These are phyloP conservation scores for Autographa pulchrina DNA, from an alignment of 2,888 invertebrate species.

Conservation along the genomic window DNA sequence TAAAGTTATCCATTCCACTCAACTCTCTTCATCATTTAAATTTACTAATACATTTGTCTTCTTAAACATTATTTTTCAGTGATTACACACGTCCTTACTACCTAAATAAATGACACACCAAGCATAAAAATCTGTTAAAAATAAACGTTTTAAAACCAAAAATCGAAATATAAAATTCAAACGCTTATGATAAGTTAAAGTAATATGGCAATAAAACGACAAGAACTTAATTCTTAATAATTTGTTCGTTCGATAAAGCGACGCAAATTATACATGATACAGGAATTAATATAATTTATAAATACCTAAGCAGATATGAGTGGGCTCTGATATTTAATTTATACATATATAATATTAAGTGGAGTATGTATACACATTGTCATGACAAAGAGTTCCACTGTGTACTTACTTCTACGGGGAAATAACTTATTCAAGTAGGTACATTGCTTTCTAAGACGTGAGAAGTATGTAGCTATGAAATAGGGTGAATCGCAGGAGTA, in stretches of 20 bases:
- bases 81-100: conserved; percentile 20
- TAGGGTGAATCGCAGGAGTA: conserved; percentile 23
- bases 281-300: conserved; percentile 53
- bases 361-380: conserved; percentile 81
- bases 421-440: conserved; percentile 24
- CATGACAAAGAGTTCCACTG: conserved; percentile 68
- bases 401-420: conserved; percentile 62
- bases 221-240: conserved; percentile 9
- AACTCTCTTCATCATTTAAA: conserved; percentile 13
- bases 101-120: conserved; percentile 15
- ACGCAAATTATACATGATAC: conserved; percentile 16
- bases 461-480: conserved; percentile 16
- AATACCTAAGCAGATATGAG: conserved; percentile 86
- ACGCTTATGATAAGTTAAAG: conserved; percentile 11
- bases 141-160: conserved; percentile 18
- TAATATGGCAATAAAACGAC: conserved; percentile 36
- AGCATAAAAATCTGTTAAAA: conserved; percentile 22
- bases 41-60: conserved; percentile 16
- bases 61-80: conserved; percentile 10
- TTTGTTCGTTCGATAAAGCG: conserved; percentile 11
- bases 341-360: conserved; percentile 70
- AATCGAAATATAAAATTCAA: neutral
- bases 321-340: conserved; percentile 75
- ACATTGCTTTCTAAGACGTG: neutral
- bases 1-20: neutral